Evolutionary conservation across 2,888 invertebrate genomes (phyloP), one percentile per base, ranked within the genome.

Genomic region (Cephus runcator): DNA sequence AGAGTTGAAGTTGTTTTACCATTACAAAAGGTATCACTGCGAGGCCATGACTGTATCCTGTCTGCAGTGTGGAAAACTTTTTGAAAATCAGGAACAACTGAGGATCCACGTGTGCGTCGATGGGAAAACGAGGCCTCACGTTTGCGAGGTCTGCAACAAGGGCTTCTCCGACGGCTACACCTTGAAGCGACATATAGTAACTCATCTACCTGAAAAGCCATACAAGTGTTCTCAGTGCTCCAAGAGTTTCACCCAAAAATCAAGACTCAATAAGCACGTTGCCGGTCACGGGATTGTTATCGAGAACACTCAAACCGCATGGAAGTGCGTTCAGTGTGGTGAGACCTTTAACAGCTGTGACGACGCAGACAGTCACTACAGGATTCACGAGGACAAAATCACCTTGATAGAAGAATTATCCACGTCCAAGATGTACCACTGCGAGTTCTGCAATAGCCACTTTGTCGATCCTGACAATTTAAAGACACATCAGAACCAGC

Each of bases 371-470:
- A 76, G 77, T 68, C 88, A 88, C 76, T 85, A 80, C 34, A 82
- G 85, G 35, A 79, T 69, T 23, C 88, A 88, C 69, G 83, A 84
- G 6, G 82, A 84, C 15, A 85, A 84, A 15, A 80, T 85, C 15
- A 84, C 79, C 12, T 34, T 86, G 6, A 87, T 87, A 40, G 87
- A 88, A 36, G 84, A 88, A 74, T 36, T 87, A 11, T 73, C 81
- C 6, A 80, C 83, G 0, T 81, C 86, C 83, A 90, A 83, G 82
- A 89, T 94, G 9, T 88, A 93, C 40, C 94, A 94, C 85, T 94
- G 94, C 81, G 94, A 94, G 87, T 94, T 93, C 84, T 94, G 94
- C 84, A 94, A 94, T 83, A 92, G 92, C 71, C 92, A 93, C 0
- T 94, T 93, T 83, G 92, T 93, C 0, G 93, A 94, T 75, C 92